A percentile compares a stretch with the other conserved stretches of the same genome.
phyloP scores from a whole-genome alignment of 2,797 vertebrate species.

The Ceryle rudis region DNA sequence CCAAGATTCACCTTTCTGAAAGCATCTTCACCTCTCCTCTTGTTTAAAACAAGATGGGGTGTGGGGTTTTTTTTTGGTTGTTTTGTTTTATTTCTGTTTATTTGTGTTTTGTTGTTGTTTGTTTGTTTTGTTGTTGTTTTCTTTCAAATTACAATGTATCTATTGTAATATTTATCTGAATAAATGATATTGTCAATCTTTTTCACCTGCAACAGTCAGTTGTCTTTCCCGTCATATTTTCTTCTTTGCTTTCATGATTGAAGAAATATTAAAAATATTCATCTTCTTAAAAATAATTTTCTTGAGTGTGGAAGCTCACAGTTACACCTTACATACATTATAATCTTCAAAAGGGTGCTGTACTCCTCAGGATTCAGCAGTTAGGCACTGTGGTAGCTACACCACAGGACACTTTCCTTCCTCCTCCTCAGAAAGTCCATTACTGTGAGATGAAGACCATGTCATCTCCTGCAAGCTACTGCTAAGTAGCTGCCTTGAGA shows the following conservation, averaged over 20 bases:
- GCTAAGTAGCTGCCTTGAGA: not conserved
- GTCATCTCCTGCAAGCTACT: not conserved
- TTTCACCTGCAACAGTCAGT: not conserved
- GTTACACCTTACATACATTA: not conserved
- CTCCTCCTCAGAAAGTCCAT: not conserved
- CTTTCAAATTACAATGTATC: not conserved
- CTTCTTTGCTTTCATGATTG: not conserved
- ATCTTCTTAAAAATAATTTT: not conserved
- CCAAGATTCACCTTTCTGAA: not conserved
- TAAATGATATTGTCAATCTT: not conserved
- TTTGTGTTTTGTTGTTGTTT: not conserved
- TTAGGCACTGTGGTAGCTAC: not conserved
- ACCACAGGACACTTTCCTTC: not conserved
- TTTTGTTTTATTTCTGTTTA: not conserved
- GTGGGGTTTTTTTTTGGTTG: rapidly evolving
- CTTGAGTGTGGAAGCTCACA: not conserved
- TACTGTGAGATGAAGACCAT: not conserved
- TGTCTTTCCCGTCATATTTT: not conserved
- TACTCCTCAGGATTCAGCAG: not conserved
- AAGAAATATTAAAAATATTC: not conserved
- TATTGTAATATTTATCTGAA: not conserved
- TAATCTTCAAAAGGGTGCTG: not conserved
- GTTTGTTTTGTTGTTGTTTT: not conserved
- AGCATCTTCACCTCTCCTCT: not conserved
- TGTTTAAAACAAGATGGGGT: not conserved